Evolutionary conservation across 2,797 vertebrate genomes (phyloP).

Genomic region (Pangasius macronema): DNA sequence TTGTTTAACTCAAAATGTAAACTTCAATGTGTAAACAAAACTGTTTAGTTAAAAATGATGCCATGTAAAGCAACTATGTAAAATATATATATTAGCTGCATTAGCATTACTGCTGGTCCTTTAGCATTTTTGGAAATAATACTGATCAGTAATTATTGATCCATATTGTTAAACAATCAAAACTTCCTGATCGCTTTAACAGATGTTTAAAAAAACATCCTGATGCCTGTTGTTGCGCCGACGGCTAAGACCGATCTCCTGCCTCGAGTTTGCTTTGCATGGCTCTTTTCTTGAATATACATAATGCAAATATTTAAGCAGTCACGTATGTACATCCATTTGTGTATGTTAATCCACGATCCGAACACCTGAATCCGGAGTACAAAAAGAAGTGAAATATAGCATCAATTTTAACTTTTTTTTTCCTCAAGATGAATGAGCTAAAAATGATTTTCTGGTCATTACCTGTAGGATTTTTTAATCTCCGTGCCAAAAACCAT

Average conservation of each 20-base stretch:
- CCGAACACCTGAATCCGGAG: neutral
- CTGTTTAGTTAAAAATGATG: neutral
- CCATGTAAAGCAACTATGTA: neutral
- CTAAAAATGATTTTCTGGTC: neutral
- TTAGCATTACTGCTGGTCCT: neutral
- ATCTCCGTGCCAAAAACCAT: slow-evolving; percentile 26
- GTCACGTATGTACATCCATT: neutral
- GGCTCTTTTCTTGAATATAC: neutral
- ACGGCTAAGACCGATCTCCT: neutral
- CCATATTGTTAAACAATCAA: neutral
- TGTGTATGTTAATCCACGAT: neutral
- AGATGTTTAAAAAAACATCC: neutral
- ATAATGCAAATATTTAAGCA: slow-evolving; percentile 7
- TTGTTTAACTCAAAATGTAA: neutral
- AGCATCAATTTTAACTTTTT: neutral
- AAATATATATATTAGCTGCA: neutral
- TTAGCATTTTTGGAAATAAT: neutral
- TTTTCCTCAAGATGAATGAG: neutral
- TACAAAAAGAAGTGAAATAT: neutral
- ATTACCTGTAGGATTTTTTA: slow-evolving; percentile 31
- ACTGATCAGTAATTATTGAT: neutral
- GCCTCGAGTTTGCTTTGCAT: neutral
- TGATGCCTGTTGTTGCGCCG: neutral
- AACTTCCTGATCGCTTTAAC: neutral
- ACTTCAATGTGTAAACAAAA: neutral